Evolutionary conservation across 2,113 vertebrate species (phyloP).

Genomic region (Lethenteron camtschaticum): DNA sequence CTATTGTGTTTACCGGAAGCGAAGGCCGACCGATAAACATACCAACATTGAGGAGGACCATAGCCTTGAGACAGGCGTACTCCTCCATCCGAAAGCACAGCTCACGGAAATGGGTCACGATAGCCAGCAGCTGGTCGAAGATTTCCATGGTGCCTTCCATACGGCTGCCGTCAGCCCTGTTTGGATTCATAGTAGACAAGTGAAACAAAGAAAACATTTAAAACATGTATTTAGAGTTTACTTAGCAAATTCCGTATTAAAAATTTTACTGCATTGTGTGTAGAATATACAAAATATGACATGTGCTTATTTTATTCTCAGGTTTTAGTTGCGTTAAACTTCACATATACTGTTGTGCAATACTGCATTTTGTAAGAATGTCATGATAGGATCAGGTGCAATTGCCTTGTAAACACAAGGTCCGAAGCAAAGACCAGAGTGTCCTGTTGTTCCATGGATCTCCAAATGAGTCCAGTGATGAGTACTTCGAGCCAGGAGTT

Average conservation of each 20-base stretch:
- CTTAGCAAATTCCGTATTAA: conserved; percentile 12
- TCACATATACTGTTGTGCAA: too few relatives aligned
- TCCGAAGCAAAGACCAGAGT: conserved; percentile 87
- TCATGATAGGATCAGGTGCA: conserved; percentile 8
- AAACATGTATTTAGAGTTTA: conserved; percentile 11
- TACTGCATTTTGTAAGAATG: too few relatives aligned
- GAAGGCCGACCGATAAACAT: conserved; percentile 19
- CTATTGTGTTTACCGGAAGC: too few relatives aligned
- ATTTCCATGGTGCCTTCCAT: conserved; percentile 96
- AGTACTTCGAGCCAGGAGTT: conserved; percentile 90
- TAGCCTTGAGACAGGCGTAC: conserved; percentile 88
- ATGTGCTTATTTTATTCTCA: not conserved
- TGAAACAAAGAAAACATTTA: conserved; percentile 9
- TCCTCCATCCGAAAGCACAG: conserved; percentile 80
- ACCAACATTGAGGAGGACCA: conserved; percentile 98
- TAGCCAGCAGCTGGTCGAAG: conserved; percentile 87
- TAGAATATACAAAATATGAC: not conserved
- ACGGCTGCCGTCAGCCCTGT: conserved; percentile 76
- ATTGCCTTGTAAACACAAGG: conserved; percentile 68
- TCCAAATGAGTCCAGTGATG: conserved; percentile 93
- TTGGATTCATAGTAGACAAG: conserved; percentile 7
- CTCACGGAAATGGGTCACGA: conserved; percentile 69
- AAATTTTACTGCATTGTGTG: too few relatives aligned
- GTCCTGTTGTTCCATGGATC: conserved; percentile 71
- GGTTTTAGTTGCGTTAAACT: not conserved